Base-by-base conservation (phyloP, 2,797 vertebrate genomes). In the Tiaroga cobitis region DNA sequence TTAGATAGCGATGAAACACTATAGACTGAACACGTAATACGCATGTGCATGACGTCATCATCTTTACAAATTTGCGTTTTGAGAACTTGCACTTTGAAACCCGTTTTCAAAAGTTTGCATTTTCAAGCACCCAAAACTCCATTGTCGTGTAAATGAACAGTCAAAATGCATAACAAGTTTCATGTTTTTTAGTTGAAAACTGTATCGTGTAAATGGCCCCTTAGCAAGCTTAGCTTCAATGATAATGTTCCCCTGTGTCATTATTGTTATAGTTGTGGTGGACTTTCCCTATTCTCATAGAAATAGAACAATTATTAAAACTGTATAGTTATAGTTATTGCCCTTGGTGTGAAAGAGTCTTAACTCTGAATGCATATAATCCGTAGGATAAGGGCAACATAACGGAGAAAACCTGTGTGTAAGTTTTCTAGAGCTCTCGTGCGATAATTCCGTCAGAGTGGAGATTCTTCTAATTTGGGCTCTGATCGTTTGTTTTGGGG, bases 401-500 rank as follows among this genome's bases (percentile, higher is more conserved):
- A 67, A 80, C 76, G 24, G 54, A 46, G 7, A 82, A 51, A 70
- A 46, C n/a, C 19, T 0, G 10, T 3, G 11, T 26, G 24, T 29
- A 56, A 72, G 49, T 63, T 29, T 43, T 16, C 63, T 41, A 54
- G 11, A 59, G 51, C 80, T 56, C 43, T 41, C 2, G 21, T 79
- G 39, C 6, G 8, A 29, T 77, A 73, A 56, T 80, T 83, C 80
- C 80, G 16, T 46, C 70, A 32, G 11, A 87, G 59, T 37, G 84
- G 82, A 41, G 56, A 37, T 70, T 49, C 75, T 83, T 80, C 88
- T 82, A 86, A 89, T 87, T 88, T 88, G 37, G 56, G 72, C 37
- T 87, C 32, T 70, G 82, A 76, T 34, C 37, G 54, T 90, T 92
- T 88, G 89, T 90, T 88, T 85, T 82, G 86, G 11, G 88, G 81